Percentiles rank a stretch among this genome's conserved stretches.
Conservation (phyloP, 2,113 vertebrate species). For the Hydropotes inermis region DNA sequence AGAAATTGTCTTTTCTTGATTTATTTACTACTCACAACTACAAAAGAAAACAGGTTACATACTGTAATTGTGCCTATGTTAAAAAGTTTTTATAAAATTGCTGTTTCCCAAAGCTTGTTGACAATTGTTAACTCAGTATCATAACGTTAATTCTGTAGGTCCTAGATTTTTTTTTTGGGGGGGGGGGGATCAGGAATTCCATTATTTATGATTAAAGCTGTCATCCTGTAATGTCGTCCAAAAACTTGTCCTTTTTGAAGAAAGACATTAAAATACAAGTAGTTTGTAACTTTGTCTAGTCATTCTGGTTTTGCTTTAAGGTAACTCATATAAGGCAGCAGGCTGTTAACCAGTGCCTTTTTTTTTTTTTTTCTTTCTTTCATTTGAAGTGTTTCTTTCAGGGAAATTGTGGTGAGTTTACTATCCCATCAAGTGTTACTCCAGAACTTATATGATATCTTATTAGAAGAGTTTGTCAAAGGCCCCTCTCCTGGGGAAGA, state of each 20-base stretch:
- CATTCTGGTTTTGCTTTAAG: not conserved
- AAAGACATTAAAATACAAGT: not conserved
- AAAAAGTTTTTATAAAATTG: not conserved
- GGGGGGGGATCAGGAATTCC: not conserved
- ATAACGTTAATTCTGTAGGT: not conserved
- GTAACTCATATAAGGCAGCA: not conserved
- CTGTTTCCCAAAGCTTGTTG: not conserved
- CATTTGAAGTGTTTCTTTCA: constrained; percentile 91
- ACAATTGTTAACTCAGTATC: not conserved
- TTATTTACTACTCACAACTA: not conserved
- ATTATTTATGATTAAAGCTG: not conserved
- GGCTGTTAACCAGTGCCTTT: not conserved
- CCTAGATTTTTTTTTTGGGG: not conserved
- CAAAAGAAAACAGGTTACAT: not conserved
- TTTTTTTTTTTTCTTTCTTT: not conserved
- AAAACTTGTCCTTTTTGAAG: not conserved
- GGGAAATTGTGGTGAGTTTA: constrained; percentile 96
- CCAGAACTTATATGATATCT: constrained; percentile 95
- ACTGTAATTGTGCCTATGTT: not conserved
- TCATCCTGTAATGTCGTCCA: not conserved
- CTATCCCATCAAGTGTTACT: constrained; percentile 97
- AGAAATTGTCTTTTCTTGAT: not conserved
- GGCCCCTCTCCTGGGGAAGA: constrained; percentile 87
- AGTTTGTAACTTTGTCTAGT: not conserved
- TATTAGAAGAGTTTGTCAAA: constrained; percentile 95